Conservation (phyloP, 2,113 vertebrate species). For the Perca fluviatilis region DNA sequence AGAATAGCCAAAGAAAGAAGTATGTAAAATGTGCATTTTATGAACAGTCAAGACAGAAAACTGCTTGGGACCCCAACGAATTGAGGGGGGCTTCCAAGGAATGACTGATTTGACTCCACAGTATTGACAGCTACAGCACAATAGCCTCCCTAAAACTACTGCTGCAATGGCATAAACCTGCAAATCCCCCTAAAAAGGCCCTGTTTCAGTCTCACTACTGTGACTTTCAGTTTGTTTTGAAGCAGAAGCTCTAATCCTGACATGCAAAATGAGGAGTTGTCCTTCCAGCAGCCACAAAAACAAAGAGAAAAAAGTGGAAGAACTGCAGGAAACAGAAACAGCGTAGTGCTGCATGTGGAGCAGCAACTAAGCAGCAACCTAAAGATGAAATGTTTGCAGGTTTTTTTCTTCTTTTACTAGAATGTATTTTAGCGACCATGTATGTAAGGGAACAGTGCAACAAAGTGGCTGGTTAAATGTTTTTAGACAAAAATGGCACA, state of each 20-base stretch:
- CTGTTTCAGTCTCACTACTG: background rate
- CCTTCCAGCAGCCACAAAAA: slow-evolving; percentile 1
- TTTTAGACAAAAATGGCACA: background rate
- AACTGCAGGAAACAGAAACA: background rate
- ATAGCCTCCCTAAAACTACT: background rate
- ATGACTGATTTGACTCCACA: slow-evolving; percentile 3
- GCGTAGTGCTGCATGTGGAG: background rate
- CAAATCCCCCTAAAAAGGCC: background rate
- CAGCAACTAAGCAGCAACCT: background rate
- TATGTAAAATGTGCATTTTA: background rate
- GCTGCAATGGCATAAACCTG: slow-evolving; percentile 8
- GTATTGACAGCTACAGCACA: background rate
- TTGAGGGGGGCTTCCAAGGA: background rate
- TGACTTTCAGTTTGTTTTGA: slow-evolving; percentile 9
- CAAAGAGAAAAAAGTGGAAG: background rate
- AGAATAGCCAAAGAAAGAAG: background rate
- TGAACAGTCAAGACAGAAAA: background rate
- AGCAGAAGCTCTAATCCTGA: slow-evolving; percentile 13
- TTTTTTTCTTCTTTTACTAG: background rate
- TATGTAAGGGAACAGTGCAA: too few species aligned
- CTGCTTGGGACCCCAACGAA: background rate
- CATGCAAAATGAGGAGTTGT: background rate
- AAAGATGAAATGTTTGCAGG: background rate
- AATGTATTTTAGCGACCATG: too few species aligned
- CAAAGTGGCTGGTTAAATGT: too few species aligned